phyloP scores from a whole-genome alignment of 2,888 invertebrate species.

The Eutolmus rufibarbis region DNA sequence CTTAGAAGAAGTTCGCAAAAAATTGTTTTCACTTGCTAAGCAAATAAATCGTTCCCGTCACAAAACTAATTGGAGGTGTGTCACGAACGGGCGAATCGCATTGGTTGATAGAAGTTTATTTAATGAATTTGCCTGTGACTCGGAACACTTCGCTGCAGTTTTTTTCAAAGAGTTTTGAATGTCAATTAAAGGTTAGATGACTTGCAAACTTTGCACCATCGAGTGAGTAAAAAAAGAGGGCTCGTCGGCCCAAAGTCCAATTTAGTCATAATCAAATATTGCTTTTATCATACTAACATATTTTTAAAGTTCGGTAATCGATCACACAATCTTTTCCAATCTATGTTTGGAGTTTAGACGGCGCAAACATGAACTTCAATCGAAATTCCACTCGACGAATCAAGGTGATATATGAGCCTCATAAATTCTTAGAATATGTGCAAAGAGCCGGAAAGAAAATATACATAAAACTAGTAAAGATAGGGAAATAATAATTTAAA shows the following conservation, averaged over 20 bases:
- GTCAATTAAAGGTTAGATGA: not conserved
- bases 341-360: not conserved
- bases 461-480: not conserved
- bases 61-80: not conserved
- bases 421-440: not conserved
- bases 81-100: not conserved
- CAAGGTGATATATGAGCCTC: not conserved
- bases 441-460: not conserved
- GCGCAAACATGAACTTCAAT: not conserved
- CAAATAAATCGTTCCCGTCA: not conserved
- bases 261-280: not conserved
- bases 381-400: not conserved
- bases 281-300: not conserved
- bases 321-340: not conserved
- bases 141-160: not conserved
- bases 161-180: not conserved
- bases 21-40: not conserved
- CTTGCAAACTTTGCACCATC: not conserved
- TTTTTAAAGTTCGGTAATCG: not conserved
- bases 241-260: not conserved
- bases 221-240: not conserved
- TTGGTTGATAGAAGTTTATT: not conserved
- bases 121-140: not conserved
- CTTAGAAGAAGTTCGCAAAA: not conserved
- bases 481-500: not conserved